These are phyloP conservation scores for Ictalurus punctatus DNA, from an alignment of 2,113 vertebrate genomes.

Conservation along the genomic window DNA sequence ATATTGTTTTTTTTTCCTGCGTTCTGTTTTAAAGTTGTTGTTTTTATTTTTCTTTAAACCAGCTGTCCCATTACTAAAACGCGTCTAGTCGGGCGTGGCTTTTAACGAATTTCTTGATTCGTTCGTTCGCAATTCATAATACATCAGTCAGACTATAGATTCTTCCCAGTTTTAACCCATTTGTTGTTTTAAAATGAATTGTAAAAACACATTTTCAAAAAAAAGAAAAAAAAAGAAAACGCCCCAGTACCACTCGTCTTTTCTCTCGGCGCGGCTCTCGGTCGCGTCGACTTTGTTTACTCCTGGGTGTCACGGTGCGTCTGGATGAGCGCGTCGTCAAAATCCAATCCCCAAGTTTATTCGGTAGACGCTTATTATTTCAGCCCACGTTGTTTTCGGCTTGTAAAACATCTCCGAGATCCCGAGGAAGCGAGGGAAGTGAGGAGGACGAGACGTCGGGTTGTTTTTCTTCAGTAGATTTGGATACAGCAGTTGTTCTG, in stretches of 20 bases:
- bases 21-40: too few relatives aligned
- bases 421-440: not conserved
- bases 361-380: slow-evolving; percentile 8
- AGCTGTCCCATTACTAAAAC: not conserved
- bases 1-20: not conserved
- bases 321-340: not conserved
- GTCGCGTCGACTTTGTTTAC: not conserved
- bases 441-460: not conserved
- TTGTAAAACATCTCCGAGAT: slow-evolving; percentile 56
- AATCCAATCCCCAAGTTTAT: not conserved
- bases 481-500: slow-evolving; percentile 36
- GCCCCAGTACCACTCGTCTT: accelerated
- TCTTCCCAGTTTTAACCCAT: not conserved
- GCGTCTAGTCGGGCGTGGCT: not conserved
- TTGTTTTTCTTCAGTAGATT: not conserved
- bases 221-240: not conserved
- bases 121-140: not conserved
- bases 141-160: not conserved
- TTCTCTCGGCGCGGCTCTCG: not conserved
- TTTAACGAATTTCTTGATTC: not conserved
- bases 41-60: not conserved
- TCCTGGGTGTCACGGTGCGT: not conserved
- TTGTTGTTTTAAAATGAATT: not conserved
- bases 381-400: not conserved
- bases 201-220: not conserved